These are phyloP conservation scores for Oreotrochilus melanogaster DNA, from an alignment of 2,113 vertebrate genomes.

Conservation along the genomic window DNA sequence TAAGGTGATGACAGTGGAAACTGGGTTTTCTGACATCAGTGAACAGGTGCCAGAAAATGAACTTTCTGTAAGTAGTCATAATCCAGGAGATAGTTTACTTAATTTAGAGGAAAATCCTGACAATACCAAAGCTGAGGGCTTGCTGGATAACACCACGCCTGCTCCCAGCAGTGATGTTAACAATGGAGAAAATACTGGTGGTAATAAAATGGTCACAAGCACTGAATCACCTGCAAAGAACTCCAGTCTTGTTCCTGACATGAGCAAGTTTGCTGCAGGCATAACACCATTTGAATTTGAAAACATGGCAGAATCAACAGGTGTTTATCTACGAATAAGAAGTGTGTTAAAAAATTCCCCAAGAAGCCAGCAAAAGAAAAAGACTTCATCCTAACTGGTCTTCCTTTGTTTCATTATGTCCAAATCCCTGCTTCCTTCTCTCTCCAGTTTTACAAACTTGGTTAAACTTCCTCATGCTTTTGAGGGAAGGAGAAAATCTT, in stretches of 20 bases:
- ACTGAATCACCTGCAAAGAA: constrained; percentile 6
- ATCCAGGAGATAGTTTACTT: not conserved
- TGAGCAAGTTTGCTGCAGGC: constrained; percentile 92
- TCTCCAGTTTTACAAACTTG: not conserved
- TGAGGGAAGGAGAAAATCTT: not conserved
- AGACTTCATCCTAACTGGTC: constrained; percentile 34
- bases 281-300: constrained; percentile 95
- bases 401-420: not conserved
- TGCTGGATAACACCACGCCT: not conserved
- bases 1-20: constrained; percentile 26
- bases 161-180: not conserved
- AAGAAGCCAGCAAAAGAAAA: constrained; percentile 89
- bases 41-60: not conserved
- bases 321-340: constrained; percentile 91
- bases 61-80: not conserved
- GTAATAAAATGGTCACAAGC: not conserved
- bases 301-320: constrained; percentile 93
- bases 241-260: constrained; percentile 84
- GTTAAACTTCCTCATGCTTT: not conserved
- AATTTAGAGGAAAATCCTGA: not conserved
- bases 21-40: not conserved
- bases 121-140: not conserved
- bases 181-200: not conserved
- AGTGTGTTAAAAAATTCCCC: constrained; percentile 92
- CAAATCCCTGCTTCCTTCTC: not conserved